phyloP scores from a whole-genome alignment of 2,888 invertebrate species.

The Syrista parreyssii region DNA sequence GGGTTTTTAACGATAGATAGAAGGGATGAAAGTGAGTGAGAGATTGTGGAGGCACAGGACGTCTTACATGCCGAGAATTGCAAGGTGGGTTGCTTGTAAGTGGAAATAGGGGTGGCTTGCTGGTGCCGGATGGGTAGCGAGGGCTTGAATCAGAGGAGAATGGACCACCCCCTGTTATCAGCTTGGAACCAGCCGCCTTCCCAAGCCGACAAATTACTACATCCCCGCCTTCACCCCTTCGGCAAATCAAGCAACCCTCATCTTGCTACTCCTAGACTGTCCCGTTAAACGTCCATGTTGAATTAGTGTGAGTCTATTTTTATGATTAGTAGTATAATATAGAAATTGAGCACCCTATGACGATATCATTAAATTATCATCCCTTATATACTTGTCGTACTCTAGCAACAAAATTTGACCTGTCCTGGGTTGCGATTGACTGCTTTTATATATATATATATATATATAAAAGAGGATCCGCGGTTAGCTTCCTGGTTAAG shows the following conservation, averaged over 20 bases:
- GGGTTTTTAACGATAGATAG: neutral
- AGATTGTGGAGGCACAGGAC: conserved; percentile 31
- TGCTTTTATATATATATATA: neutral
- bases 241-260: conserved; percentile 41
- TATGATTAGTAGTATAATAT: neutral
- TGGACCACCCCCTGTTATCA: conserved; percentile 64
- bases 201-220: conserved; percentile 65
- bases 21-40: conserved; percentile 19
- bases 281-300: neutral
- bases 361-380: neutral
- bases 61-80: conserved; percentile 46
- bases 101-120: conserved; percentile 38
- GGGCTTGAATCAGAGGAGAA: conserved; percentile 57
- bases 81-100: conserved; percentile 28
- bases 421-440: neutral
- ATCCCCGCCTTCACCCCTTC: conserved; percentile 46
- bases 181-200: conserved; percentile 59
- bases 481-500: neutral
- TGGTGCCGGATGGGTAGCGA: conserved; percentile 35
- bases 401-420: neutral
- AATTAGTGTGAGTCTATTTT: neutral
- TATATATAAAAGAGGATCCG: neutral
- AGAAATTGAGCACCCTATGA: neutral
- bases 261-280: neutral
- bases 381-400: neutral